phyloP scores from a whole-genome alignment of 1,140 invertebrate species.

The Heliconius himera region DNA sequence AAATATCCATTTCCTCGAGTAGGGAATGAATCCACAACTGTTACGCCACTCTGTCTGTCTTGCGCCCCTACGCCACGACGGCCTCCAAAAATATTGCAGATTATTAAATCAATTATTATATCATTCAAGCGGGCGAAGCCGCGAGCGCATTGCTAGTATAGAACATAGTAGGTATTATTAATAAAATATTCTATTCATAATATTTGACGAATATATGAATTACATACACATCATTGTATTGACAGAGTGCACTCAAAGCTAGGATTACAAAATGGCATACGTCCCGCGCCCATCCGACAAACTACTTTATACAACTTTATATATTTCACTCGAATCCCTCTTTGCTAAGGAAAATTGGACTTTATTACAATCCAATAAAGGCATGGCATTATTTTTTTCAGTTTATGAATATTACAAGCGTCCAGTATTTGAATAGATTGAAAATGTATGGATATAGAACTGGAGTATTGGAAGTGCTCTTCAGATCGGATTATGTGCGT shows the following conservation, averaged over 20 bases:
- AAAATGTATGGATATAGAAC: constrained; percentile 45
- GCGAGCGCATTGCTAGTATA: no score
- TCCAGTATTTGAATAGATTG: constrained; percentile 62
- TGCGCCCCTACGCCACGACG: no score
- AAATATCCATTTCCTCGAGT: no score
- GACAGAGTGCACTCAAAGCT: constrained; percentile 65
- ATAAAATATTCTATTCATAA: constrained; percentile 11
- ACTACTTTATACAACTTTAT: constrained; percentile 41
- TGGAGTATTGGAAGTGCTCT: constrained; percentile 66
- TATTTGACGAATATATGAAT: constrained; percentile 20
- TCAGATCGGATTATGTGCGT: constrained; percentile 60
- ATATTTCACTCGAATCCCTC: background rate
- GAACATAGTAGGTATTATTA: background rate
- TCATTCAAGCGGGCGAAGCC: no score
- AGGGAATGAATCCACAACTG: no score
- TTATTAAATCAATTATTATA: no score
- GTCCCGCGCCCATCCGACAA: constrained; percentile 42
- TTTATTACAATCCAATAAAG: constrained; percentile 33
- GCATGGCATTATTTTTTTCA: background rate
- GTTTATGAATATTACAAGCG: constrained; percentile 11
- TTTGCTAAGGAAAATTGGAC: constrained; percentile 28
- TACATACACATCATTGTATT: constrained; percentile 46
- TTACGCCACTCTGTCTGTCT: no score
- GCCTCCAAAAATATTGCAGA: no score
- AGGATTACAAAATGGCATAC: constrained; percentile 72